Base-by-base conservation (phyloP, 2,113 vertebrate genomes). In the Boulengeromyrus knoepffleri region DNA sequence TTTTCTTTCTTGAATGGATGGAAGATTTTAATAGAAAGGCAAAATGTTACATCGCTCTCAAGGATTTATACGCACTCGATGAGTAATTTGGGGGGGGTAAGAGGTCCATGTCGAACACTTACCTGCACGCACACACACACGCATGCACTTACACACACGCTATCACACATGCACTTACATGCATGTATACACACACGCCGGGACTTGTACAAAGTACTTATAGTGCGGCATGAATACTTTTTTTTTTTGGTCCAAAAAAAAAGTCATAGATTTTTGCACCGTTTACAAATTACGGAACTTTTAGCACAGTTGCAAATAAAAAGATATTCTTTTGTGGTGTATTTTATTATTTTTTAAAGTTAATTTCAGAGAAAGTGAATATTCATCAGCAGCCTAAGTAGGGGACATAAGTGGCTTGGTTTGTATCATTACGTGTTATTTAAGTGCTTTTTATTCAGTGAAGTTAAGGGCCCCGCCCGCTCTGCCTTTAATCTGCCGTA, bases 201-300 rank as follows among this genome's bases (percentile, higher is more conserved):
- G 15, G 74, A 39, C 74, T 77, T 77, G 74, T 19, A 17, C 15
- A 39, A 42, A 77, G 15, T 77, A 12, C 31, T 74, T 66, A 66
- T 5, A 17, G 70, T 19, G 36, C 4, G 0, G 31, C 31, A n/a
- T n/a, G 3, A 17, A 36, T 27, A 5, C 39, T 27, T 13, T 2
- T 8, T 10, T 87, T 52, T 1, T 8, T 31, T 31, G 31, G n/a
- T 15, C 2, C 2, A 5, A 52, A 21, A 56, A 19, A 85, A 85
- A n/a, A 49, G 19, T 24, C 21, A n/a, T 19, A 13, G 17, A 85
- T 21, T 47, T 49, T 86, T 88, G 92, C 92, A 94, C 94, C 94
- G 94, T 95, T 96, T 95, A 95, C 95, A 95, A 96, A 96, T 94
- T 95, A 92, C 92, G 95, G 94, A 96, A 95, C 88, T 95, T 94